Base-by-base conservation (phyloP, 2,797 vertebrate species). In the Erithacus rubecula region DNA sequence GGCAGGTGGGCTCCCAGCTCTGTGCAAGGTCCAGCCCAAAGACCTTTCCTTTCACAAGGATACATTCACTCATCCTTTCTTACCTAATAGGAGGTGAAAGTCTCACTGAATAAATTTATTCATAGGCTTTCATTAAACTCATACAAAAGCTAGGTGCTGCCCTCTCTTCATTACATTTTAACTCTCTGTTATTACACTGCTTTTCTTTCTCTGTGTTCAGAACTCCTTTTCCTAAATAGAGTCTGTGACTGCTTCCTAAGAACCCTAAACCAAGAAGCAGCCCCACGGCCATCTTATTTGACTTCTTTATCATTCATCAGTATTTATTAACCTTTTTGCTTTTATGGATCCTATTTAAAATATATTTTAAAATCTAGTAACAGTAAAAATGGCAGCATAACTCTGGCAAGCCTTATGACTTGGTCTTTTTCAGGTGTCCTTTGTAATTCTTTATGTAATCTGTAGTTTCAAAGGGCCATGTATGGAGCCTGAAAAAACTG, bases 1-100 rank as follows among this genome's bases (percentile, higher is more conserved):
- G 24, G 43, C 0, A 3, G 12, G 24, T 0, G 0, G 44, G 41
- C 29, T 87, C 34, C n/a, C n/a, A 27, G 29, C 58, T 70, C 29
- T 22, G 36, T 87, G 43, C 44, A 5, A 30, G 17, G 13, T 47
- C 36, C 1, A 55, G 68, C 60, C 34, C 37, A 37, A 70, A 77
- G 76, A 68, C 64, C 32, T 74, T 85, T 74, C n/a, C 41, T 30
- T 85, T 79, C 26, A 19, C 64, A 74, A 30, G 37, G 37, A 43
- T 63, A 8, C 10, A n/a, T 74, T 87, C 39, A 37, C 11, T 59
- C 44, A 30, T 62, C 24, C 55, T 51, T 75, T 81, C 67, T 89
- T 36, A 43, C n/a, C 26, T 72, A 70, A 80, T 15, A 80, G 12
- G 55, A 71, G 17, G 17, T 79, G 29, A 51, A 95, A 71, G 39